A percentile compares a stretch with the other conserved stretches of the same genome.
Conservation (phyloP, 2,113 vertebrate species). For the Amblyopsis rosae region DNA sequence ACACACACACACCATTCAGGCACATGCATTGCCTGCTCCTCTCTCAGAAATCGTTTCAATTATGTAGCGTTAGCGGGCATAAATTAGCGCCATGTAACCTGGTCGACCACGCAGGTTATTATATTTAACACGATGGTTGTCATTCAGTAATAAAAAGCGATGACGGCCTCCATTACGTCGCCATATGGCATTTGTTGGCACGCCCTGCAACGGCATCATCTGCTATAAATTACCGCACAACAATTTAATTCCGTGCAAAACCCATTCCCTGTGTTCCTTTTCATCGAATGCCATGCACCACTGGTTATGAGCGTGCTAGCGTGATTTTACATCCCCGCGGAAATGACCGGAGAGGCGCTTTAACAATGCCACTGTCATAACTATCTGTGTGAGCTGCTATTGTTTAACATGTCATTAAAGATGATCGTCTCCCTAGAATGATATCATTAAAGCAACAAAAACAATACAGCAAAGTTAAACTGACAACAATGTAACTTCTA, state of each 20-base stretch:
- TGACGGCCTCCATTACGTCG: constrained; percentile 81
- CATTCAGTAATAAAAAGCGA: constrained; percentile 81
- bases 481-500: neutral
- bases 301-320: neutral
- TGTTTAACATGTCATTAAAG: neutral
- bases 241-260: constrained; percentile 71
- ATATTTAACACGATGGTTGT: constrained; percentile 81
- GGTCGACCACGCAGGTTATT: constrained; percentile 71
- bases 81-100: constrained; percentile 69
- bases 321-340: neutral
- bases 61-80: constrained; percentile 70
- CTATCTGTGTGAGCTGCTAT: neutral
- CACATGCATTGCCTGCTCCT: neutral
- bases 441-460: neutral
- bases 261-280: constrained; percentile 20
- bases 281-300: constrained; percentile 19
- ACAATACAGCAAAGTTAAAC: too few relatives aligned
- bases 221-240: constrained; percentile 77
- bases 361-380: neutral
- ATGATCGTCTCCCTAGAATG: neutral
- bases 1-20: constrained; percentile 13
- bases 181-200: constrained; percentile 79
- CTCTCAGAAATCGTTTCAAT: constrained; percentile 69
- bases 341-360: neutral
- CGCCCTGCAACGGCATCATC: constrained; percentile 74